A percentile compares a stretch with the other conserved stretches of the same genome.
phyloP scores from a whole-genome alignment of 1,140 invertebrate species.

The Argopecten irradians region DNA sequence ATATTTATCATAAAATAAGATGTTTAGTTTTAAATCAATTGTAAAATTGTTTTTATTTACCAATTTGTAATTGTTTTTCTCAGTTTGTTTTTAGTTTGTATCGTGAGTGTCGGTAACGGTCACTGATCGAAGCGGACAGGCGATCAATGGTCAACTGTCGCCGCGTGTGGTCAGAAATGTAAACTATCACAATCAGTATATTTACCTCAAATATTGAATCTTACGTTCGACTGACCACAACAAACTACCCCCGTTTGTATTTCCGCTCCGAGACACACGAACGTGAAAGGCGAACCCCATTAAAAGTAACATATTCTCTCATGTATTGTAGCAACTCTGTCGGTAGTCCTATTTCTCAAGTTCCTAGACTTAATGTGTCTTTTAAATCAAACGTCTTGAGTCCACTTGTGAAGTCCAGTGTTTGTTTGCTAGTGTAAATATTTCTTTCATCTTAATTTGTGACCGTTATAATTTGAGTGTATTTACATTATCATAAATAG shows the following conservation, averaged over 20 bases:
- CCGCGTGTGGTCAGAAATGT: background rate
- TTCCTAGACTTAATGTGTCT: background rate
- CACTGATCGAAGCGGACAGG: background rate
- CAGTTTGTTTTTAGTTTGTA: too few relatives aligned
- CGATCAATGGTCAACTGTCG: background rate
- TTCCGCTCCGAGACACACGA: slow-evolving; percentile 12
- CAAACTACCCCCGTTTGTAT: background rate
- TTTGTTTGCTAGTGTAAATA: slow-evolving; percentile 3
- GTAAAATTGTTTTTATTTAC: too few relatives aligned
- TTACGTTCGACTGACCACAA: background rate
- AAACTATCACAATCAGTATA: background rate
- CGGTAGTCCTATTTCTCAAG: background rate
- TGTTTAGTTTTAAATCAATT: too few relatives aligned
- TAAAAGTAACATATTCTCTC: background rate
- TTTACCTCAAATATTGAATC: slow-evolving; percentile 23
- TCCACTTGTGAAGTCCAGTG: background rate
- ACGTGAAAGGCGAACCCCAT: background rate
- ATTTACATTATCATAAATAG: background rate
- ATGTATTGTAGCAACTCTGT: background rate
- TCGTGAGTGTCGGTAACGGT: background rate
- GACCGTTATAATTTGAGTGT: background rate
- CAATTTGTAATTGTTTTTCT: too few relatives aligned
- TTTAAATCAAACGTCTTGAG: background rate
- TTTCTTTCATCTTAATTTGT: background rate
- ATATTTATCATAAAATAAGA: too few relatives aligned